Evolutionary conservation across 2,797 vertebrate species (phyloP).

Genomic region (Gambelia wislizenii): DNA sequence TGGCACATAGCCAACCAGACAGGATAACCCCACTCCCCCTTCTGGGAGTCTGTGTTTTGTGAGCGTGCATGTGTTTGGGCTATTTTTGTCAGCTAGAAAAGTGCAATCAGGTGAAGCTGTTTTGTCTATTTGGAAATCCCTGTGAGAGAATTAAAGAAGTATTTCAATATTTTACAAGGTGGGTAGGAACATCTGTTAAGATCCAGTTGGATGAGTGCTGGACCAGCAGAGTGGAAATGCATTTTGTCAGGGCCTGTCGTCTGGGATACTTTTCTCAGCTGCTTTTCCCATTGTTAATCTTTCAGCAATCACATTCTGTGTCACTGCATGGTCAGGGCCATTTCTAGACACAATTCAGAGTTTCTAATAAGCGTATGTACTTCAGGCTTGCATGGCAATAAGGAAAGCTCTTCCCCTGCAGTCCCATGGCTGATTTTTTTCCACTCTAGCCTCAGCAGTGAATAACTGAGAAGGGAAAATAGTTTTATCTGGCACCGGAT

Average conservation of each 20-base stretch:
- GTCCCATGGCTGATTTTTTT: neutral
- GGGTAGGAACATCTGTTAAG: slow-evolving; percentile 64
- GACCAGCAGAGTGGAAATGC: slow-evolving; percentile 64
- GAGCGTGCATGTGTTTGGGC: slow-evolving; percentile 52
- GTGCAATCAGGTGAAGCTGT: slow-evolving; percentile 50
- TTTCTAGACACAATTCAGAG: slow-evolving; percentile 54
- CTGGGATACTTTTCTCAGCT: slow-evolving; percentile 61
- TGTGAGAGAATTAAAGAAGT: slow-evolving; percentile 57
- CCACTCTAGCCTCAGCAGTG: neutral
- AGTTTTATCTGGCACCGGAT: neutral
- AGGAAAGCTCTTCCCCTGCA: neutral
- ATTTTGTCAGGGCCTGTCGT: slow-evolving; percentile 50
- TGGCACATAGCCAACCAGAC: slow-evolving; percentile 55
- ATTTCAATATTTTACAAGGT: slow-evolving; percentile 67
- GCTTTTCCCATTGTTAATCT: slow-evolving; percentile 58
- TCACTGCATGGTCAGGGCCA: slow-evolving; percentile 56
- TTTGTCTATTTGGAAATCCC: slow-evolving; percentile 53
- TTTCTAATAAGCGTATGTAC: slow-evolving; percentile 23
- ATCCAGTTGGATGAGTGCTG: slow-evolving; percentile 50
- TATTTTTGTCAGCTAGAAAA: slow-evolving; percentile 58
- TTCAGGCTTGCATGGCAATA: neutral
- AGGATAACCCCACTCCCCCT: slow-evolving; percentile 8
- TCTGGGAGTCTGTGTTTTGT: slow-evolving; percentile 15
- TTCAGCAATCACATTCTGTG: slow-evolving; percentile 57
- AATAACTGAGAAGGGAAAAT: slow-evolving; percentile 1